Evolutionary conservation across 2,888 invertebrate genomes (phyloP).

Genomic region (Athalia circularis): DNA sequence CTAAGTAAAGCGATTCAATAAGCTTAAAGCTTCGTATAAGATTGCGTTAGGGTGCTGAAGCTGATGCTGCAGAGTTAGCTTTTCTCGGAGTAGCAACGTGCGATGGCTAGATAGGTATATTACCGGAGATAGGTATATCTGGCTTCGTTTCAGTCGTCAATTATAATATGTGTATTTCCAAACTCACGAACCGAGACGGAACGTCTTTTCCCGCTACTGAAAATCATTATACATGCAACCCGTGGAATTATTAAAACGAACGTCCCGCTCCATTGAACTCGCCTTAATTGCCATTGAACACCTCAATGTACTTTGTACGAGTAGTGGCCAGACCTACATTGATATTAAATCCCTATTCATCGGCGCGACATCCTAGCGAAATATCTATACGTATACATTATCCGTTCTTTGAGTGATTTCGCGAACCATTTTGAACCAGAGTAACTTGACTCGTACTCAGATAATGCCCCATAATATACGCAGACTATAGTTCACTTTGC

Average conservation of each 20-base stretch:
- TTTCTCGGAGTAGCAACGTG: background rate
- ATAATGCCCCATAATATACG: background rate
- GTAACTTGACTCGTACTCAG: background rate
- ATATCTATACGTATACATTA: no score
- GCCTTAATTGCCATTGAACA: background rate
- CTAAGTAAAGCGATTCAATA: slow-evolving; percentile 38
- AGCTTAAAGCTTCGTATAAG: slow-evolving; percentile 36
- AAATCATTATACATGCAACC: slow-evolving; percentile 1
- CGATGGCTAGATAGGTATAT: no score
- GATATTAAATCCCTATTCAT: no score
- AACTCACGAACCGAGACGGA: background rate
- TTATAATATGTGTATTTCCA: background rate
- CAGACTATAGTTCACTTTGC: background rate
- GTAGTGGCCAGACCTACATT: no score
- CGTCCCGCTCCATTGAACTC: background rate
- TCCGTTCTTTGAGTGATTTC: background rate
- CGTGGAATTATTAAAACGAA: slow-evolving; percentile 3
- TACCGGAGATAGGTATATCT: no score
- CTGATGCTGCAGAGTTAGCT: slow-evolving; percentile 7
- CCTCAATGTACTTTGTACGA: background rate
- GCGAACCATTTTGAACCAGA: background rate
- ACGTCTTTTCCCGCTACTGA: background rate
- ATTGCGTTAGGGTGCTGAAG: slow-evolving; percentile 30
- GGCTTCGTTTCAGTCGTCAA: no score
- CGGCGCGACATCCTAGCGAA: no score